Base-by-base conservation (phyloP, 2,888 invertebrate species). In the Sabatieria punctata region DNA sequence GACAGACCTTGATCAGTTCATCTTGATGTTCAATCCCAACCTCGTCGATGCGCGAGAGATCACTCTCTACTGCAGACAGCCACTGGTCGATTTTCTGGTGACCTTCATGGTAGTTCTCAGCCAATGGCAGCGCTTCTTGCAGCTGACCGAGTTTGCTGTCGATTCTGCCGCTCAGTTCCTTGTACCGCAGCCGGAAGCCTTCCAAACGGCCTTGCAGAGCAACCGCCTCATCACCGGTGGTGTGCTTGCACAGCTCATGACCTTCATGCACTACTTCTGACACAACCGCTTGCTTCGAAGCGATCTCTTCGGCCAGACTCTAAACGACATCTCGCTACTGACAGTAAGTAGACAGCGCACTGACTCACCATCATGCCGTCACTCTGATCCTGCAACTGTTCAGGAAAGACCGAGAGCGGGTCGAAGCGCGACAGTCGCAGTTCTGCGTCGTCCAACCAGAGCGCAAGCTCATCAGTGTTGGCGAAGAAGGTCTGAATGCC, bases 401-500 rank as follows among this genome's bases (percentile, higher is more conserved):
- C 91, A 48, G 84, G 83, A 58, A 85, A 85, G 0, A 91, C 85
- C 36, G 78, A 77, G 22, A 61, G 46, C 24, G 63, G 56, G 6
- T 58, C 58, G 43, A 61, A 51, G 13, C 57, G 51, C 6, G 51
- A 44, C 6, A 93, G 71, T 58, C 80, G 75, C 47, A 77, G 76
- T 60, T 89, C 88, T 80, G 85, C 85, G 57, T 73, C 74, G 62
- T 86, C 86, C 83, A 89, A 85, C 89, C 89, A 89, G 0, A 79
- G 81, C n/a, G 84, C 81, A 26, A 89, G 72, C 64, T 86, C 85
- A 71, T 89, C 86, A 66, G 88, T 86, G 0, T 84, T 85, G 15
- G 18, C 27, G 15, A 47, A 27, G 42, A 50, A 50, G 39, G 43
- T 43, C 4, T 37, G 47, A n/a, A 50, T 45, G 43, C 54, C 54